Evolutionary conservation across 2,797 vertebrate genomes (phyloP), one percentile per base, ranked within the genome.

Genomic region (Linurgus olivaceus): DNA sequence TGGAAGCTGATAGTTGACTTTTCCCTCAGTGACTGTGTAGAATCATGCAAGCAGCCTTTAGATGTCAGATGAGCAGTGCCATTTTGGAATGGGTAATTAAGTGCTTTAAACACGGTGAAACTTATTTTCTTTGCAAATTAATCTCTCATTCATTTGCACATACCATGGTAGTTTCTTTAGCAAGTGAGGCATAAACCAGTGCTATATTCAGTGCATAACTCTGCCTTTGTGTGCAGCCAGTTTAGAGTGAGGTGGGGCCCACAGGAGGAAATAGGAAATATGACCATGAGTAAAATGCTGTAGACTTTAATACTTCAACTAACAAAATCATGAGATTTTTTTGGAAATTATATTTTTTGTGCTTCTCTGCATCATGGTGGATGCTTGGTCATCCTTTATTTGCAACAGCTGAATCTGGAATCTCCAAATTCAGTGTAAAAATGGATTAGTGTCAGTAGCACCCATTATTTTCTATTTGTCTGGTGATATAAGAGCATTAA

Each of bases 71-170:
- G 26, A 75, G 31, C 21, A 18, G 55, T 65, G 38, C 50, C 77
- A 0, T 63, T 86, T 84, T 81, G 52, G 44, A 86, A 77, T n/a
- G 31, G 44, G 5, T 6, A 7, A 33, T 86, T 35, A 88, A 83
- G 29, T 48, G n/a, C 47, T 90, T 82, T 68, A 65, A 90, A 28
- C 16, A 50, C 40, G 29, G 48, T 54, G 47, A 77, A 86, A 80
- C 37, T 51, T 74, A 29, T 48, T 86, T 91, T 91, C 81, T 63
- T 84, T 89, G 58, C 78, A 75, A 87, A 61, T 81, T 67, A 21
- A 3, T 86, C 9, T 88, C 35, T 82, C 47, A 12, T 78, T 82
- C 5, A 10, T 44, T 87, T 93, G 51, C 40, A 47, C 28, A 10
- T 80, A 35, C 75, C 10, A 2, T 3, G 1, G 50, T 55, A 33